A percentile compares a stretch with the other conserved stretches of the same genome.
These are phyloP conservation scores for Arctopsyche grandis DNA, from an alignment of 1,140 invertebrate genomes.

Conservation along the genomic window DNA sequence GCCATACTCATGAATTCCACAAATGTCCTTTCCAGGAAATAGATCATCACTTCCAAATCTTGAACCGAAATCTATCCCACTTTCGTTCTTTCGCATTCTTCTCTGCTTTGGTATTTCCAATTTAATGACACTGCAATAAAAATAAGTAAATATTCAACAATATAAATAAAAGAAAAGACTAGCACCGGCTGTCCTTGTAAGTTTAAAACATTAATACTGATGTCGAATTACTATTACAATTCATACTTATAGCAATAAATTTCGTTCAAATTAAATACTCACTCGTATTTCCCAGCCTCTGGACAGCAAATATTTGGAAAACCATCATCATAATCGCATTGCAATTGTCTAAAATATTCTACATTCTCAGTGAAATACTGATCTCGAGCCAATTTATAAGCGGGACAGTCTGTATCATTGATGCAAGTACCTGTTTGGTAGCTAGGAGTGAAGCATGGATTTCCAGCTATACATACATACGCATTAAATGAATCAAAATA, in stretches of 20 bases:
- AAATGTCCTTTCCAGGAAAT: conserved; percentile 17
- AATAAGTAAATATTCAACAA: neutral
- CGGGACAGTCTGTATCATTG: neutral
- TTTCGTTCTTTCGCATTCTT: neutral
- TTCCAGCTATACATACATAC: conserved; percentile 7
- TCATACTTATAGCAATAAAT: too few relatives aligned
- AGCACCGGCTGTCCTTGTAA: too few relatives aligned
- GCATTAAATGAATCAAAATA: neutral
- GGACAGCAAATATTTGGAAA: conserved; percentile 26
- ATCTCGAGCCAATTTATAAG: conserved; percentile 8
- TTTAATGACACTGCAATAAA: neutral
- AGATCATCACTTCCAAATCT: neutral
- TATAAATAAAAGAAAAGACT: neutral
- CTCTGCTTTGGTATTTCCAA: neutral
- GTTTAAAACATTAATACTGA: too few relatives aligned
- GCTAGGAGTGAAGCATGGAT: conserved; percentile 19
- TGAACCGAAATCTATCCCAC: neutral
- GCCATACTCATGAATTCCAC: conserved; percentile 4
- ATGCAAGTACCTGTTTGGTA: conserved; percentile 16
- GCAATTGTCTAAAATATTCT: conserved; percentile 35
- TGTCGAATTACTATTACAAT: too few relatives aligned
- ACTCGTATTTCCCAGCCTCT: neutral
- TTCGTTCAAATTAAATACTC: too few relatives aligned
- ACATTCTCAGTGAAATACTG: neutral
- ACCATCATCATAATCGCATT: conserved; percentile 12